Base-by-base conservation (phyloP, 1,140 invertebrate species). In the Procambarus clarkii region DNA sequence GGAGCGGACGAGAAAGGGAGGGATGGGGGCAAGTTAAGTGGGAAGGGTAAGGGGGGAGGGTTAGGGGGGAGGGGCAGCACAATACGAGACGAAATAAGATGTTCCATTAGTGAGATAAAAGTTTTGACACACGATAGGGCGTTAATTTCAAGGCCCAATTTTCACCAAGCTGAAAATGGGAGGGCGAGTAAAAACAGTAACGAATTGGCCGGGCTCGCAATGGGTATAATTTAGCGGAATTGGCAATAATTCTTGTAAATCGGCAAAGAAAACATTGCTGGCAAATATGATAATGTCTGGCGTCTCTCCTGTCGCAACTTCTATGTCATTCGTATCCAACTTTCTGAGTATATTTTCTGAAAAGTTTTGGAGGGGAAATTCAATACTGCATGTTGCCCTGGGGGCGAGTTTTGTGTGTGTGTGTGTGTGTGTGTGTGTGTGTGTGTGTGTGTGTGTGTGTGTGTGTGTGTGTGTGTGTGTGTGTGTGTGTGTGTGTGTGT, bases 321-420 rank as follows among this genome's bases (percentile, higher is more conserved):
- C 80, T 77, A 46, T 83, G 88, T 90, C 88, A 90, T 90, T 90
- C 88, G 88, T 76, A 90, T 90, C 88, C 80, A 90, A 90, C 60
- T 90, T 90, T 90, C 60, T 74, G 80, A 90, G 88, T 90, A 84
- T 84, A 90, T 90, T 90, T 90, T 90, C 79, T 90, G 88, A 90
- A 90, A 90, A 90, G 88, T 90, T 90, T 90, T 77, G 80, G 88
- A 83, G 81, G 88, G 88, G 81, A 90, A 90, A 90, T 90, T 90
- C 88, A 90, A 90, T 90, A 90, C 88, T 90, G 88, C 88, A 90
- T 90, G 88, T 90, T 90, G 88, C 88, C 88, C 88, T 82, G 58
- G 88, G 81, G 80, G 54, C 77, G 34, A 78, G 54, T 87, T 76
- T 45, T 44, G n/a, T 74, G 71, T 50, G 50, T 77, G 54, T 77